Conservation (phyloP, 2,113 vertebrate species). For the Calcarius ornatus region DNA sequence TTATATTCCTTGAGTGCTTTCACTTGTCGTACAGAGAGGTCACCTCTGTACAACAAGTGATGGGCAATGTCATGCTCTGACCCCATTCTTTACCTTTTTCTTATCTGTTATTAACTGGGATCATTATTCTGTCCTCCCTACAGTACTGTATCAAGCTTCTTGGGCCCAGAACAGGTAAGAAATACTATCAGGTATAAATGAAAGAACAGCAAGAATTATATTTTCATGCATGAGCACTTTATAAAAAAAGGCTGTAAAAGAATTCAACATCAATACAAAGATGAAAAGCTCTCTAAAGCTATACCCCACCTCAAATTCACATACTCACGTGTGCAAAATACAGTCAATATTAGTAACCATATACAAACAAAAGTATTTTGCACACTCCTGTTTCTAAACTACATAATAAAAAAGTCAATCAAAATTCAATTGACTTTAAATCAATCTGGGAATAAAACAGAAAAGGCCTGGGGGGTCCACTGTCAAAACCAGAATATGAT, state of each 20-base stretch:
- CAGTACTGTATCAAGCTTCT: neutral
- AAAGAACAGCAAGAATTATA: neutral
- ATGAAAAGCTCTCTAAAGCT: neutral
- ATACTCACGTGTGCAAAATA: neutral
- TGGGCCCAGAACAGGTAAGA: neutral
- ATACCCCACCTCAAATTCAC: neutral
- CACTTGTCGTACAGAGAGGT: neutral
- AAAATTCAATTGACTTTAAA: neutral
- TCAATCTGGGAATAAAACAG: neutral
- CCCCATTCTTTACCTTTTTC: neutral
- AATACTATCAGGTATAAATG: neutral
- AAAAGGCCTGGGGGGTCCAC: neutral
- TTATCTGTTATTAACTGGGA: neutral
- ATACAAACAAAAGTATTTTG: neutral
- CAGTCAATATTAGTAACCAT: neutral
- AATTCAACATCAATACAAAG: neutral
- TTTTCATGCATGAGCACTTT: neutral
- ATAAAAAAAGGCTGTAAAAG: neutral
- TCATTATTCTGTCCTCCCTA: neutral
- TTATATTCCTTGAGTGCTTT: neutral
- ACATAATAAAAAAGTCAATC: neutral
- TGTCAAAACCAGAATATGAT: neutral
- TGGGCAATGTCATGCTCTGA: neutral
- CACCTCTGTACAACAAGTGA: too few species aligned
- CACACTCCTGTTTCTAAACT: neutral